Conservation (phyloP, 2,888 invertebrate genomes). For the Rhorus exstirpatorius region DNA sequence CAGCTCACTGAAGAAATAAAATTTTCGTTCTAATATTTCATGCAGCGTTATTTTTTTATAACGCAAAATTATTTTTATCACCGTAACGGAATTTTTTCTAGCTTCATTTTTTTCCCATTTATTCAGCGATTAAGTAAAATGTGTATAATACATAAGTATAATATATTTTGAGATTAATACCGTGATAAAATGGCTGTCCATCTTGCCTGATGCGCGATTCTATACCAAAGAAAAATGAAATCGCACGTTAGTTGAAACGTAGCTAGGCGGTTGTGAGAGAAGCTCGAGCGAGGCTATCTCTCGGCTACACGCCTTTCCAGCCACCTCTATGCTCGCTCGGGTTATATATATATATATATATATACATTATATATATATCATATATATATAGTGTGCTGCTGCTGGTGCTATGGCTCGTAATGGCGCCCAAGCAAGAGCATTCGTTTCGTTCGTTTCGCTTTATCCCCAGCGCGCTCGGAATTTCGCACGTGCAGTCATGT, state of each 20-base stretch:
- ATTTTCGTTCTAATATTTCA: background rate
- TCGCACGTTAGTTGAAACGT: conserved; percentile 60
- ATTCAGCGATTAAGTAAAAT: conserved; percentile 12
- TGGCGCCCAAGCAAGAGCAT: conserved; percentile 66
- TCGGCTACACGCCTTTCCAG: conserved; percentile 66
- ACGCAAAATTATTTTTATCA: conserved; percentile 16
- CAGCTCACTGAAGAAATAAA: background rate
- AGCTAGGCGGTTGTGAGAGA: conserved; percentile 63
- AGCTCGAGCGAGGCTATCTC: conserved; percentile 62
- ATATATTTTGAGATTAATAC: conserved; percentile 56
- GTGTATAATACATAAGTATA: conserved; percentile 29
- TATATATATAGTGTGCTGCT: conserved; percentile 20
- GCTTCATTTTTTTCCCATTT: background rate
- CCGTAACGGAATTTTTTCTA: conserved; percentile 2
- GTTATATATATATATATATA: conserved; percentile 1
- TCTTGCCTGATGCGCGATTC: conserved; percentile 57
- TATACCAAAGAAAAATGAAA: conserved; percentile 55
- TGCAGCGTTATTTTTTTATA: background rate
- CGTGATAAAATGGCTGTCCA: conserved; percentile 51
- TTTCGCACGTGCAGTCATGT: conserved; percentile 68
- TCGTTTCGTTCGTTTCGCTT: conserved; percentile 64
- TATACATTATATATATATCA: background rate
- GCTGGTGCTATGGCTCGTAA: conserved; percentile 61
- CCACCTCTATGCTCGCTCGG: conserved; percentile 59
- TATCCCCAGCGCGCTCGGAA: conserved; percentile 61